phyloP scores from a whole-genome alignment of 2,797 vertebrate species.

The Sebastes oblongus region DNA sequence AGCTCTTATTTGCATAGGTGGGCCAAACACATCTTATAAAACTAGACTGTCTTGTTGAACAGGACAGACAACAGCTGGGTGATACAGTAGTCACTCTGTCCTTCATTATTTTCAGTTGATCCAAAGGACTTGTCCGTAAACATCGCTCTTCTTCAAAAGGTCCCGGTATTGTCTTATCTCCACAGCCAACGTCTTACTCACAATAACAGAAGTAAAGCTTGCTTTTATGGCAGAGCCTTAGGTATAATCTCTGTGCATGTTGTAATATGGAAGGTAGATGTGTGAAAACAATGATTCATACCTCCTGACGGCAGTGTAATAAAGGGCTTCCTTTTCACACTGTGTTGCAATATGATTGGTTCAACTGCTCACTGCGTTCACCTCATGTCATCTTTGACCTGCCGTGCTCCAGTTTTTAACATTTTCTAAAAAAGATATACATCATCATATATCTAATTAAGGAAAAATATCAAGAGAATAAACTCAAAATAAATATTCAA shows the following conservation, averaged over 20 bases:
- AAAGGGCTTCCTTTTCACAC: conserved; percentile 5
- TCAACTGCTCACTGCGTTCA: neutral
- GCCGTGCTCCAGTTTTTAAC: neutral
- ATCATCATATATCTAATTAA: neutral
- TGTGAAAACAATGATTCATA: conserved; percentile 23
- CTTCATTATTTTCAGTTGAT: conserved; percentile 24
- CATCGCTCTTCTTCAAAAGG: neutral
- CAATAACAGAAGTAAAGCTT: neutral
- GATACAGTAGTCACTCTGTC: neutral
- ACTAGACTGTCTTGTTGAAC: conserved; percentile 25
- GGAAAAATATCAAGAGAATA: neutral
- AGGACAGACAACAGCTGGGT: neutral
- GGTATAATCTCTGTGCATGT: conserved; percentile 1
- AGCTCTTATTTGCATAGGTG: neutral
- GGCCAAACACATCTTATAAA: neutral
- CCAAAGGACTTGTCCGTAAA: conserved; percentile 13
- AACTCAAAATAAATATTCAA: neutral
- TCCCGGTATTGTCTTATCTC: neutral
- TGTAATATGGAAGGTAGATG: conserved; percentile 15
- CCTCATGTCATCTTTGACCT: neutral
- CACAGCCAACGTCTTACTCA: neutral
- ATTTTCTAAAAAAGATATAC: neutral
- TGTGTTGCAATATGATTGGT: neutral
- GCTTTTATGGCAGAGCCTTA: neutral
- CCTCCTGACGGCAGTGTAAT: conserved; percentile 11